These are phyloP conservation scores for Aromia moschata DNA, from an alignment of 2,888 invertebrate species.

Conservation along the genomic window DNA sequence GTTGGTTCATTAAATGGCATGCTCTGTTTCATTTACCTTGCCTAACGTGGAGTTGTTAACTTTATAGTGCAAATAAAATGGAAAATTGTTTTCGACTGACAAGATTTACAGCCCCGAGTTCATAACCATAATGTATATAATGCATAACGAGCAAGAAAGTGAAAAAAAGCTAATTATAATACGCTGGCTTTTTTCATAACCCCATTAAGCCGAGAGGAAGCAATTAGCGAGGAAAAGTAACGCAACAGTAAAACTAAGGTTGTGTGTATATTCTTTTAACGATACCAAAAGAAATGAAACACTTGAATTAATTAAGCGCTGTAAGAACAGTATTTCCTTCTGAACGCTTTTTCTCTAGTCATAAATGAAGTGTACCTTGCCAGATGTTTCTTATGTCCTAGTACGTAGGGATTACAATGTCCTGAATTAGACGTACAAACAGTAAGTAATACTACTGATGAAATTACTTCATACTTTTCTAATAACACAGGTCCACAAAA, in stretches of 20 bases:
- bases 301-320: background rate
- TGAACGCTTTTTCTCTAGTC: too few species aligned
- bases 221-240: background rate
- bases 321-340: too few species aligned
- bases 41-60: conserved; percentile 5
- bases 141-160: background rate
- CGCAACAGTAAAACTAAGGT: background rate
- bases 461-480: too few species aligned
- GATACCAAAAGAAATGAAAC: background rate
- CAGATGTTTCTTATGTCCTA: too few species aligned
- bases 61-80: conserved; percentile 14
- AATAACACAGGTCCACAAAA: too few species aligned
- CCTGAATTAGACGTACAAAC: too few species aligned
- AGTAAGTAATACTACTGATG: too few species aligned
- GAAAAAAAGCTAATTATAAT: background rate
- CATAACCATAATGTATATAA: background rate
- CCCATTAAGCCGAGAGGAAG: background rate
- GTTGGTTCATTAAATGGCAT: conserved; percentile 18
- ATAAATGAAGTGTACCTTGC: too few species aligned
- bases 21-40: conserved; percentile 10
- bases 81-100: conserved; percentile 15
- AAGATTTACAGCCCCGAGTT: conserved; percentile 5
- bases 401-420: too few species aligned
- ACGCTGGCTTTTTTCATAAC: background rate
- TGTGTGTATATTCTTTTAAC: background rate